Percentiles rank a stretch among this genome's conserved stretches.
phyloP scores from a whole-genome alignment of 2,888 invertebrate species.

The Metalampra italica region DNA sequence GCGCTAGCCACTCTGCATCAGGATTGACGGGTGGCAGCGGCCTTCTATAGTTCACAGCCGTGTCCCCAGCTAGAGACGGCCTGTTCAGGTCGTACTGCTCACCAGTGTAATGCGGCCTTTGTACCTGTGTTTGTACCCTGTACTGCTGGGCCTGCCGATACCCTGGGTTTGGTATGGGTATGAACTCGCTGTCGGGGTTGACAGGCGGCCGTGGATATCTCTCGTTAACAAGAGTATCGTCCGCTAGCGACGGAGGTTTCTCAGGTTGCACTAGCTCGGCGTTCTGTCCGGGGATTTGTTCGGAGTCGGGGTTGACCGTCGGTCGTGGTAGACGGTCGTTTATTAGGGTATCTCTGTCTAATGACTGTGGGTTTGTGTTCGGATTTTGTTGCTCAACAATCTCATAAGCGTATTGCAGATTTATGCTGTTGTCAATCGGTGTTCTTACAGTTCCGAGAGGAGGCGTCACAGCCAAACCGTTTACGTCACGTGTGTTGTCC shows the following conservation, averaged over 20 bases:
- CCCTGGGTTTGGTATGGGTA: constrained; percentile 68
- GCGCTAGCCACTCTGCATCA: constrained; percentile 79
- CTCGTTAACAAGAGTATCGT: constrained; percentile 86
- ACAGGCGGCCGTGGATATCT: constrained; percentile 81
- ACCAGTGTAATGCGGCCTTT: constrained; percentile 52
- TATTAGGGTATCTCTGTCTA: constrained; percentile 83
- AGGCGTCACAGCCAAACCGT: constrained; percentile 67
- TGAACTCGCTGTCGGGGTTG: constrained; percentile 84
- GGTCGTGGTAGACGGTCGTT: constrained; percentile 85
- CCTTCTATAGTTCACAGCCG: constrained; percentile 78
- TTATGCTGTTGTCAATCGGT: constrained; percentile 73
- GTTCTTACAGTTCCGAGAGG: constrained; percentile 66
- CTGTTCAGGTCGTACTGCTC: constrained; percentile 66
- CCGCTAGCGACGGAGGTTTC: constrained; percentile 72
- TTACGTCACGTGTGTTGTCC: constrained; percentile 65
- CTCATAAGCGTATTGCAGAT: constrained; percentile 75
- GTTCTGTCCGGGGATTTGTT: constrained; percentile 60
- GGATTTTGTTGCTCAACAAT: constrained; percentile 53
- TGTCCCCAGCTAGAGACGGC: constrained; percentile 66
- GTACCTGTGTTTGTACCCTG: constrained; percentile 41
- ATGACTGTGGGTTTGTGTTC: constrained; percentile 56
- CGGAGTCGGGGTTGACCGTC: constrained; percentile 83
- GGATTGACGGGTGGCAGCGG: constrained; percentile 77
- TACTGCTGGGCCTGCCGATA: constrained; percentile 57
- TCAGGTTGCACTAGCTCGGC: constrained; percentile 48